Conservation (phyloP, 2,888 invertebrate species). For the Danaus chrysippus region DNA sequence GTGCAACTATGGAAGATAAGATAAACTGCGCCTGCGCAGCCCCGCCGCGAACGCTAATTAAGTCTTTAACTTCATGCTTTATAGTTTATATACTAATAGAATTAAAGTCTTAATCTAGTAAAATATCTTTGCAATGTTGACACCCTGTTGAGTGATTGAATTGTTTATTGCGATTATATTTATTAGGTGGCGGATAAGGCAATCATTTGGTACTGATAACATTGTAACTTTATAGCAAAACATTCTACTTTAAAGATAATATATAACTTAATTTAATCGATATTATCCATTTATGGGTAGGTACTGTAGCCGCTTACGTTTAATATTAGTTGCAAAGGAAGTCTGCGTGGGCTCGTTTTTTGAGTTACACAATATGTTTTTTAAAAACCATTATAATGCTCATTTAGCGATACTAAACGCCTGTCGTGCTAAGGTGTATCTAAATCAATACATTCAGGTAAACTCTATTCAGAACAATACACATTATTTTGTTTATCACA, state of each 20-base stretch:
- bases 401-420: not conserved
- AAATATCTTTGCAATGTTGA: constrained; percentile 24
- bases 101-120: constrained; percentile 30
- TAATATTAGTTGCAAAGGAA: too few relatives aligned
- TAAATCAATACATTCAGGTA: constrained; percentile 31
- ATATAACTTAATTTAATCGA: too few relatives aligned
- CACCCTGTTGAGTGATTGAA: constrained; percentile 26
- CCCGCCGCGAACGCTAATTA: constrained; percentile 74
- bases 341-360: too few relatives aligned
- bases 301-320: too few relatives aligned
- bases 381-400: not conserved
- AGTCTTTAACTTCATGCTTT: constrained; percentile 68
- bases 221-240: too few relatives aligned
- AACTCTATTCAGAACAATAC: constrained; percentile 31
- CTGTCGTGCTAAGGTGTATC: constrained; percentile 10
- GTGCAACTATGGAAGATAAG: constrained; percentile 58
- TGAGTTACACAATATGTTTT: too few relatives aligned
- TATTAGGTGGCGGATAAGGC: constrained; percentile 15
- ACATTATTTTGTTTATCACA: constrained; percentile 54
- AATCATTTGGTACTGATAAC: not conserved
- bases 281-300: too few relatives aligned
- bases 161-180: constrained; percentile 16
- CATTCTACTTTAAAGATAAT: too few relatives aligned
- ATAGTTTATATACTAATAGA: constrained; percentile 60
- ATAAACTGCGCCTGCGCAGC: constrained; percentile 64